phyloP scores from a whole-genome alignment of 2,113 vertebrate species.

The Muntiacus muntjak region DNA sequence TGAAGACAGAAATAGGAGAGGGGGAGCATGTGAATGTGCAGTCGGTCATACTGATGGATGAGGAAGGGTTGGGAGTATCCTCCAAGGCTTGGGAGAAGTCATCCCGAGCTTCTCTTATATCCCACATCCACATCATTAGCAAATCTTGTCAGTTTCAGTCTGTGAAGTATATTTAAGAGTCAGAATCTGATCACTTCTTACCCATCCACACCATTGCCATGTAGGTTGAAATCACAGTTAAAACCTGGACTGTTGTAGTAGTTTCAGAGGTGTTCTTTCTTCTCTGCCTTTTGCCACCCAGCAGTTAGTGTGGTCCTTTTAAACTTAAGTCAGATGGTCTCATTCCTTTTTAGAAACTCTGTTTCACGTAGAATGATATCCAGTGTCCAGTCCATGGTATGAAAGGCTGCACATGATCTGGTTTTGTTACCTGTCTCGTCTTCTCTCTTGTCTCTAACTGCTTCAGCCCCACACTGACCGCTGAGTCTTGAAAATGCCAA shows the following conservation, averaged over 20 bases:
- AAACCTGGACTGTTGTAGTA: not conserved
- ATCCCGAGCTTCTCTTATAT: not conserved
- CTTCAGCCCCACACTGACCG: not conserved
- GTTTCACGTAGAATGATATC: not conserved
- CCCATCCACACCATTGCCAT: not conserved
- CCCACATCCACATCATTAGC: not conserved
- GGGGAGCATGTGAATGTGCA: not conserved
- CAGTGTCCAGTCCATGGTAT: not conserved
- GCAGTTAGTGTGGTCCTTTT: not conserved
- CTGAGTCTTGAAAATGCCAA: not conserved
- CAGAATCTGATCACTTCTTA: not conserved
- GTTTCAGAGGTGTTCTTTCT: not conserved
- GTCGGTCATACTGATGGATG: not conserved
- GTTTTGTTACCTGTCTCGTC: not conserved
- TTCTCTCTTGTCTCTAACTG: not conserved
- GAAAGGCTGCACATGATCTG: not conserved
- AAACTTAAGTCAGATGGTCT: not conserved
- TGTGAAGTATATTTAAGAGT: not conserved
- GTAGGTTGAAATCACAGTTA: not conserved
- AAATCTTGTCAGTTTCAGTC: not conserved
- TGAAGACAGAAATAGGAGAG: not conserved
- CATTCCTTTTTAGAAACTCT: not conserved
- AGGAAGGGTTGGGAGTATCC: not conserved
- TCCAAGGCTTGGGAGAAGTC: not conserved
- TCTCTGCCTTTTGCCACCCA: not conserved